Conservation (phyloP, 2,113 vertebrate genomes). For the Scytalopus superciliaris region DNA sequence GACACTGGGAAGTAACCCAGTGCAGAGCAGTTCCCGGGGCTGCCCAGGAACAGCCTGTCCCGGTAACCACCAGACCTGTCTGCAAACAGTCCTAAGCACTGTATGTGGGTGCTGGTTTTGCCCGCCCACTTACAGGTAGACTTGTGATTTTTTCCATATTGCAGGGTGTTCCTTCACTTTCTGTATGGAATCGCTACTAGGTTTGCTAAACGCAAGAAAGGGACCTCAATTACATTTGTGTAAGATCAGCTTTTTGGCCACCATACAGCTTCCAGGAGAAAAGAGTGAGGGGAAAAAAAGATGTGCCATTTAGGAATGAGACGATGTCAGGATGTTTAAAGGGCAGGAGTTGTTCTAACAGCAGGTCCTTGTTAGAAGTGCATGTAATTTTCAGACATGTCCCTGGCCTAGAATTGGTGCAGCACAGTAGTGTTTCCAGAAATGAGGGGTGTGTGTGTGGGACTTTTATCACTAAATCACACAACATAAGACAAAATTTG, state of each 20-base stretch:
- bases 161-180: not conserved
- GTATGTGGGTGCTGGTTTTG: not conserved
- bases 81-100: not conserved
- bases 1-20: not conserved
- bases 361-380: not conserved
- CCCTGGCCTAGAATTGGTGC: not conserved
- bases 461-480: not conserved
- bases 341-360: not conserved
- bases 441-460: not conserved
- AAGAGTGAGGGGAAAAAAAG: not conserved
- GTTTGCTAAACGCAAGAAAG: not conserved
- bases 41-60: not conserved
- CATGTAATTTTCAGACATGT: not conserved
- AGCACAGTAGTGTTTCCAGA: conserved; percentile 31
- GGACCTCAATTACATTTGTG: not conserved
- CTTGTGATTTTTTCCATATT: rapidly evolving
- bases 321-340: conserved; percentile 18
- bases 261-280: not conserved
- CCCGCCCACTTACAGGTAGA: not conserved
- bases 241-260: conserved; percentile 22
- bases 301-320: not conserved
- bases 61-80: not conserved
- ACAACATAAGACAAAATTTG: not conserved
- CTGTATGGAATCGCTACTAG: not conserved
- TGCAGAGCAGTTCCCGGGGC: not conserved